These are phyloP conservation scores for Molanna angustata DNA, from an alignment of 2,888 invertebrate species.

Conservation along the genomic window DNA sequence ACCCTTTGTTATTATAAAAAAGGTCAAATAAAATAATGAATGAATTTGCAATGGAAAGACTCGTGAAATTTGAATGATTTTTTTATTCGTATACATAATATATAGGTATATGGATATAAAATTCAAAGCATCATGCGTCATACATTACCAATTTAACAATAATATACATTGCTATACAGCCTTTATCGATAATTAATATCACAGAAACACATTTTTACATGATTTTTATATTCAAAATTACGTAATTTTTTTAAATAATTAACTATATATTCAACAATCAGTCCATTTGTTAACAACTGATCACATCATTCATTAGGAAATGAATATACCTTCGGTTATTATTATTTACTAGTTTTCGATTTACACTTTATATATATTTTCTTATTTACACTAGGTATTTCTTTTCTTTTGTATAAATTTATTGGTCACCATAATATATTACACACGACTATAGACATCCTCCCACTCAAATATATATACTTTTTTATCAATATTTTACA, in stretches of 20 bases:
- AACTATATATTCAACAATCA: too few relatives aligned
- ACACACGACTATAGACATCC: not conserved
- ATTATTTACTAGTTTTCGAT: too few relatives aligned
- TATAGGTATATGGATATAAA: constrained; percentile 17
- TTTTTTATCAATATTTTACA: constrained; percentile 13
- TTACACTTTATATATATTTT: constrained; percentile 16
- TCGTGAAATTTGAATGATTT: constrained; percentile 5
- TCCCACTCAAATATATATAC: not conserved
- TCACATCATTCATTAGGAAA: too few relatives aligned
- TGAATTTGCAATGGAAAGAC: constrained; percentile 2
- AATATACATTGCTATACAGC: constrained; percentile 21
- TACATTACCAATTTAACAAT: constrained; percentile 14
- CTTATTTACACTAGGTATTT: constrained; percentile 12
- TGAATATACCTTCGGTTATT: too few relatives aligned
- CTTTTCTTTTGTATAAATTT: not conserved
- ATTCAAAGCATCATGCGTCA: constrained; percentile 13
- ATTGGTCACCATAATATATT: constrained; percentile 1
- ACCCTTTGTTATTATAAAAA: too few relatives aligned
- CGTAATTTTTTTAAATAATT: too few relatives aligned
- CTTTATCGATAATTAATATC: constrained; percentile 23
- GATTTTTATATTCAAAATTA: too few relatives aligned
- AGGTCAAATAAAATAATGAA: too few relatives aligned
- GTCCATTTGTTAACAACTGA: too few relatives aligned
- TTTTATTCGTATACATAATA: constrained; percentile 24
- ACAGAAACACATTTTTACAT: too few relatives aligned